Evolutionary conservation across 2,797 vertebrate genomes (phyloP).

Genomic region (Graptemys geographica): DNA sequence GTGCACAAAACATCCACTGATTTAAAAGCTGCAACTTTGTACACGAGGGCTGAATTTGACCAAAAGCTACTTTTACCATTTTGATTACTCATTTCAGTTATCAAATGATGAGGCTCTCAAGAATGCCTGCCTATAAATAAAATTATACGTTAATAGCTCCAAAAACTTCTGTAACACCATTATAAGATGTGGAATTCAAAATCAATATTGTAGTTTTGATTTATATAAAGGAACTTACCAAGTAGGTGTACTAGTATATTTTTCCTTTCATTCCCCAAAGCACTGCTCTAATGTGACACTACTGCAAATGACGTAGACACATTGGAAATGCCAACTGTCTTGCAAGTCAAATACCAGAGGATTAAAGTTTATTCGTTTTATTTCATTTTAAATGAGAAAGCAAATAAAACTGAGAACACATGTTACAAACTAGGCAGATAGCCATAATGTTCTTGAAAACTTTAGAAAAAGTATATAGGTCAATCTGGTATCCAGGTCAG

Average conservation of each 20-base stretch:
- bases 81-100: no score
- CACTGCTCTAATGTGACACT: not conserved
- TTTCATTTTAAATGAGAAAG: conserved; percentile 3
- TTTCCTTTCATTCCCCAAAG: not conserved
- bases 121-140: no score
- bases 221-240: not conserved
- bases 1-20: not conserved
- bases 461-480: not conserved
- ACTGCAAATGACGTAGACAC: not conserved
- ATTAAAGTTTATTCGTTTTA: not conserved
- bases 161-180: not conserved
- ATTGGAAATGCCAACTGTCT: not conserved
- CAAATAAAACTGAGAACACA: not conserved
- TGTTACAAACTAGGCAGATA: not conserved
- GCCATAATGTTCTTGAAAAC: not conserved
- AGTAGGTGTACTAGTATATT: not conserved
- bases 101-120: no score
- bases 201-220: not conserved
- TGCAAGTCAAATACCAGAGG: not conserved
- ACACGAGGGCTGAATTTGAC: not conserved
- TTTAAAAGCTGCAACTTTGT: not conserved
- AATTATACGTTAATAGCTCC: fast-evolving
- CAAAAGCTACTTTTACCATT: not conserved
- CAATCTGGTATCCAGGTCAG: not conserved
- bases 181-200: not conserved